phyloP scores from a whole-genome alignment of 1,140 invertebrate species.

The Danaus melanippus region DNA sequence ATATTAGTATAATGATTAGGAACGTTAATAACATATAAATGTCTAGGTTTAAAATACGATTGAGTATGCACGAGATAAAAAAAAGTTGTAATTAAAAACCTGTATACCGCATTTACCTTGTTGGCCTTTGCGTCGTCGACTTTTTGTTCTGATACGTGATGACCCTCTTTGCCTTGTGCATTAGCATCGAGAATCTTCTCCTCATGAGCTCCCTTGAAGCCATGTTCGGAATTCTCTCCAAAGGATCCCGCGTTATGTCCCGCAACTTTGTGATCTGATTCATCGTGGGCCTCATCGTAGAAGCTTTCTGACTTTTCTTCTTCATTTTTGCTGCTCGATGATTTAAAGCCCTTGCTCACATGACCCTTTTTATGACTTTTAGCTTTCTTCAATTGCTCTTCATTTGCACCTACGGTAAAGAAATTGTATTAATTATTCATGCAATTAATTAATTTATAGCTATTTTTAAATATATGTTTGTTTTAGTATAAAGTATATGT shows the following conservation, averaged over 20 bases:
- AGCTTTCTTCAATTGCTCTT: slow-evolving; percentile 68
- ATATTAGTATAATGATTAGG: too few relatives aligned
- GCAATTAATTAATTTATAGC: neutral
- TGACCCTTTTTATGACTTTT: slow-evolving; percentile 78
- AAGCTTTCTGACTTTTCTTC: slow-evolving; percentile 77
- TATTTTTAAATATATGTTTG: too few relatives aligned
- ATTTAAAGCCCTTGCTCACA: slow-evolving; percentile 76
- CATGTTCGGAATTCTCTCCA: slow-evolving; percentile 69
- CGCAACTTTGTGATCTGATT: slow-evolving; percentile 72
- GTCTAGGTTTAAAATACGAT: too few relatives aligned
- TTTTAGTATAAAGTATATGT: too few relatives aligned
- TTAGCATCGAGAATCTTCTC: slow-evolving; percentile 71
- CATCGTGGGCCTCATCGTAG: slow-evolving; percentile 78
- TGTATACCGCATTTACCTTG: slow-evolving; percentile 43
- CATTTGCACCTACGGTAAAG: slow-evolving; percentile 52
- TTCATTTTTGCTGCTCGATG: slow-evolving; percentile 78
- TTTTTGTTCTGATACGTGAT: slow-evolving; percentile 68
- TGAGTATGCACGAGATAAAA: too few relatives aligned
- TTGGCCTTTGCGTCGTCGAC: slow-evolving; percentile 71
- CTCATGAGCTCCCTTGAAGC: slow-evolving; percentile 74
- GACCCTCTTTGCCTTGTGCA: slow-evolving; percentile 71
- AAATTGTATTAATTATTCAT: slow-evolving; percentile 6
- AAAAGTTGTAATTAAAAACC: neutral
- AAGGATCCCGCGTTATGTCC: slow-evolving; percentile 70
- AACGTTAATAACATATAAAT: too few relatives aligned